These are phyloP conservation scores for Tetragnatha montana DNA, from an alignment of 2,888 invertebrate genomes.

Conservation along the genomic window DNA sequence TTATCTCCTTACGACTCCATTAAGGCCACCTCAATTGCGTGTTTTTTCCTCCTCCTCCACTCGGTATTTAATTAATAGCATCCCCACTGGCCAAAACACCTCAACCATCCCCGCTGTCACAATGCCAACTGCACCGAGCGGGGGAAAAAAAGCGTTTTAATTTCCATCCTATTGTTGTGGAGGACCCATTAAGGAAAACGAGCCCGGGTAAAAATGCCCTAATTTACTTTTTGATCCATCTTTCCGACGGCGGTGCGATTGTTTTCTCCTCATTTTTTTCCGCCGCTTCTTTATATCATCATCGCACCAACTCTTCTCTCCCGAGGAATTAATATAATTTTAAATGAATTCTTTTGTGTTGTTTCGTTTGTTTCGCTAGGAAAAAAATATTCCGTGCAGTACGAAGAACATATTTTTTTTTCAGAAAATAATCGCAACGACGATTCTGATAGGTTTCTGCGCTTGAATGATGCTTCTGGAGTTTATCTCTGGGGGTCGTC, in stretches of 20 bases:
- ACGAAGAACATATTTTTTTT: not conserved
- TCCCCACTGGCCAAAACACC: conserved; percentile 63
- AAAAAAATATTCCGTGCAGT: too few species aligned
- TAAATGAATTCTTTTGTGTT: conserved; percentile 60
- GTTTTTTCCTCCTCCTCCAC: not conserved
- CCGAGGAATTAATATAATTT: conserved; percentile 66
- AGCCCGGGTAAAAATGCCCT: conserved; percentile 52
- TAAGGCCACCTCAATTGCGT: too few species aligned
- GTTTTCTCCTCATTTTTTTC: conserved; percentile 25
- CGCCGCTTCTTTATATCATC: not conserved
- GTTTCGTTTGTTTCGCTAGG: not conserved
- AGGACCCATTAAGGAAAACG: conserved; percentile 61
- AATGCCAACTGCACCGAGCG: conserved; percentile 59
- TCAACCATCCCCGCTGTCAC: conserved; percentile 62
- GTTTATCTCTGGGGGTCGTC: conserved; percentile 25
- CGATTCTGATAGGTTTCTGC: conserved; percentile 16
- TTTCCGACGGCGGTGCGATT: conserved; percentile 14
- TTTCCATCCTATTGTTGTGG: conserved; percentile 63
- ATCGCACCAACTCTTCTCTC: conserved; percentile 23
- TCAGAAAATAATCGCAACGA: not conserved
- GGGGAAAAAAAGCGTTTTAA: conserved; percentile 62
- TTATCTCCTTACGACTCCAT: too few species aligned
- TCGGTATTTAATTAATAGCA: conserved; percentile 69
- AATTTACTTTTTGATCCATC: conserved; percentile 68
- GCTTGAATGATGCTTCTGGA: conserved; percentile 31